Percentiles rank a stretch among this genome's conserved stretches.
Conservation (phyloP, 2,797 vertebrate genomes). For the Darevskia nairensis region DNA sequence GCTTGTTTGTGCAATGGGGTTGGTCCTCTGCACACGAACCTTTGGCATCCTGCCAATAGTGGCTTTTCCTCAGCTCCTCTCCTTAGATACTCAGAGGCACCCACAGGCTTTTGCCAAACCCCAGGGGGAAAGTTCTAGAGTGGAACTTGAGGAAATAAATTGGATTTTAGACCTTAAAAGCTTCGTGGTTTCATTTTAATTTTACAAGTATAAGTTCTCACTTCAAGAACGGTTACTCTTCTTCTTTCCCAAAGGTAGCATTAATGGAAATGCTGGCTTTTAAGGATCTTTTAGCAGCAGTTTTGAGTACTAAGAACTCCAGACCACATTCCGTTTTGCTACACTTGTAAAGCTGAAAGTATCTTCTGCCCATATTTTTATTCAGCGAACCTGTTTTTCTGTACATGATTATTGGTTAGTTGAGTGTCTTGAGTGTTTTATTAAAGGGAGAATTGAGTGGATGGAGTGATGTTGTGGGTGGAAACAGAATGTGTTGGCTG, state of each 20-base stretch:
- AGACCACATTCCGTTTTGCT: background rate
- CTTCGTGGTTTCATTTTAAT: background rate
- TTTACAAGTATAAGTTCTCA: rapidly evolving
- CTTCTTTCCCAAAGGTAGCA: background rate
- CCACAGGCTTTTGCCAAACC: rapidly evolving
- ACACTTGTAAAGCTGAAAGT: background rate
- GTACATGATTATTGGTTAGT: too few relatives aligned
- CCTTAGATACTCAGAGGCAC: rapidly evolving
- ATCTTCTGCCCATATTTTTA: background rate
- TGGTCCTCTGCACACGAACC: background rate
- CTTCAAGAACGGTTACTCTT: background rate
- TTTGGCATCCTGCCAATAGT: background rate
- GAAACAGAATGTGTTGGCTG: too few relatives aligned
- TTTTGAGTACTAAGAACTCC: background rate
- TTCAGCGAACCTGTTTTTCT: too few relatives aligned
- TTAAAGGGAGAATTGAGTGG: too few relatives aligned
- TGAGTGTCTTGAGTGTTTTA: too few relatives aligned
- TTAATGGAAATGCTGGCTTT: background rate
- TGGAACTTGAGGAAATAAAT: background rate
- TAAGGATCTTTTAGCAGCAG: background rate
- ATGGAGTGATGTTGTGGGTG: too few relatives aligned
- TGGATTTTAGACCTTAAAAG: background rate
- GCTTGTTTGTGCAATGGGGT: too few relatives aligned
- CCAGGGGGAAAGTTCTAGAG: rapidly evolving
- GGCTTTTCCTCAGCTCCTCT: rapidly evolving